These are phyloP conservation scores for Caenorhabditis tropicalis DNA, from an alignment of 1,140 invertebrate genomes.

Conservation along the genomic window DNA sequence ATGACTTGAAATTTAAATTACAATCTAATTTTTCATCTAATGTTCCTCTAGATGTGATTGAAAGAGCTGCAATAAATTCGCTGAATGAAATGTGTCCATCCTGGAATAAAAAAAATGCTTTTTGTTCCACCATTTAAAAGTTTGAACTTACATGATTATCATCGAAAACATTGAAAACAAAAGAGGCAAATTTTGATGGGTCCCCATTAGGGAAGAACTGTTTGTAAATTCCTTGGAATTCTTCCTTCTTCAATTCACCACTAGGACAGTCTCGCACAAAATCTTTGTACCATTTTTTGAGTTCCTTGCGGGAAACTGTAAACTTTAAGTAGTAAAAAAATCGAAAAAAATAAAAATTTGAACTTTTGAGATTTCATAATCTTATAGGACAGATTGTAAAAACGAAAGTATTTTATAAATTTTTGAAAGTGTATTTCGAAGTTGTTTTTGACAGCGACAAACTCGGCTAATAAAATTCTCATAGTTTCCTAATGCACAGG, in stretches of 20 bases:
- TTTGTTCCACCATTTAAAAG: not conserved
- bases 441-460: no score
- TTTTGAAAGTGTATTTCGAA: no score
- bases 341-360: no score
- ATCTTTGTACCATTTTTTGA: constrained; percentile 74
- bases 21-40: constrained; percentile 73
- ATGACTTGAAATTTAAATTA: constrained; percentile 53
- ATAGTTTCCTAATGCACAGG: no score
- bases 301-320: constrained; percentile 68
- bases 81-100: constrained; percentile 73
- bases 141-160: constrained; percentile 47
- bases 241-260: constrained; percentile 74
- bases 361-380: no score
- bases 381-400: no score
- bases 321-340: constrained; percentile 7
- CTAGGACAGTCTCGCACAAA: constrained; percentile 75
- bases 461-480: no score
- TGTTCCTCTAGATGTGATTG: constrained; percentile 73
- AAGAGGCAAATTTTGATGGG: constrained; percentile 75
- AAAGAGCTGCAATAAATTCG: constrained; percentile 73
- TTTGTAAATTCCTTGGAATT: constrained; percentile 73
- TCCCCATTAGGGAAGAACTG: constrained; percentile 76
- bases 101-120: constrained; percentile 57
- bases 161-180: constrained; percentile 76
- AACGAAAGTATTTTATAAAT: no score